phyloP scores from a whole-genome alignment of 2,888 invertebrate species.

The Thecocarcelia acutangulata region DNA sequence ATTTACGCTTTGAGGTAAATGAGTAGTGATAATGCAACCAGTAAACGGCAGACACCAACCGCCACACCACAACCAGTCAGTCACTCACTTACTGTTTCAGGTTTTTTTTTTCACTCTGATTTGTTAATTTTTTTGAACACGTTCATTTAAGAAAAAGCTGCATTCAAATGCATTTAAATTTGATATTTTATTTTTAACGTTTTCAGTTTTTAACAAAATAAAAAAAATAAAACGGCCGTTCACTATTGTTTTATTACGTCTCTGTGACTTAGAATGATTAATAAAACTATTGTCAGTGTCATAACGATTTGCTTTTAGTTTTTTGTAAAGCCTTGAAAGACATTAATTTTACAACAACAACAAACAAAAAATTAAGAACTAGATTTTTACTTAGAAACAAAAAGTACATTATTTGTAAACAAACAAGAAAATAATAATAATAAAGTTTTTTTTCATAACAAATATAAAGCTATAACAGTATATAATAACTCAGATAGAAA shows the following conservation, averaged over 20 bases:
- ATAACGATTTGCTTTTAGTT: slow-evolving; percentile 6
- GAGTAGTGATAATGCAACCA: slow-evolving; percentile 60
- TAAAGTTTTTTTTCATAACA: no score
- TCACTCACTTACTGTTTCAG: slow-evolving; percentile 26
- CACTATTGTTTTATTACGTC: slow-evolving; percentile 40
- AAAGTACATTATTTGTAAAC: no score
- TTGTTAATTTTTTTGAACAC: slow-evolving; percentile 3
- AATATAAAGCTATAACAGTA: no score
- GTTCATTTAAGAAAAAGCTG: slow-evolving; percentile 18
- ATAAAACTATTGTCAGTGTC: slow-evolving; percentile 44
- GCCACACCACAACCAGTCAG: slow-evolving; percentile 20
- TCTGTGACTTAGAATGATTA: slow-evolving; percentile 24
- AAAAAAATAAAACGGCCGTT: slow-evolving; percentile 35
- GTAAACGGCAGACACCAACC: slow-evolving; percentile 14
- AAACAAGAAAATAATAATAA: no score
- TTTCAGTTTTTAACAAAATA: neutral
- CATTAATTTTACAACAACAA: neutral
- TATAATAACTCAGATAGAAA: no score
- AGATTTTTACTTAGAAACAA: no score
- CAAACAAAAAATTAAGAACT: neutral
- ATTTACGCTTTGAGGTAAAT: slow-evolving; percentile 66
- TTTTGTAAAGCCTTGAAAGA: slow-evolving; percentile 30
- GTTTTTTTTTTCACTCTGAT: neutral
- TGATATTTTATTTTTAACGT: slow-evolving; percentile 18
- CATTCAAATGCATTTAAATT: slow-evolving; percentile 59